A percentile compares a stretch with the other conserved stretches of the same genome.
These are phyloP conservation scores for Aplochiton taeniatus DNA, from an alignment of 2,797 vertebrate species.

Conservation along the genomic window DNA sequence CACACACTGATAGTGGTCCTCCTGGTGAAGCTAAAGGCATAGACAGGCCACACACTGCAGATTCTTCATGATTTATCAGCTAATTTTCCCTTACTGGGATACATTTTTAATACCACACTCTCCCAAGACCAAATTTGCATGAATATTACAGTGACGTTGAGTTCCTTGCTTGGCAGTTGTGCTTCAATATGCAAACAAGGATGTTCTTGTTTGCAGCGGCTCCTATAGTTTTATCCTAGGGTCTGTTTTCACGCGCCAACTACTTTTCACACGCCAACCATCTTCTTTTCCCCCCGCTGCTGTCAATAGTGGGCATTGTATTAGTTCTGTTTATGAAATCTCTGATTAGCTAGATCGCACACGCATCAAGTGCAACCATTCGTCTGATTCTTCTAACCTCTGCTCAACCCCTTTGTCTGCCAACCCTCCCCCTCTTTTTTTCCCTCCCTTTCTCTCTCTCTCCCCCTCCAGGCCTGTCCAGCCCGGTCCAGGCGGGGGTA, in stretches of 20 bases:
- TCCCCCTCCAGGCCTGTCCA: conserved; percentile 76
- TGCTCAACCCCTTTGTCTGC: too few relatives aligned
- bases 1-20: not conserved
- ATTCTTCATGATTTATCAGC: conserved; percentile 13
- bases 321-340: too few relatives aligned
- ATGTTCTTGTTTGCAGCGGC: too few relatives aligned
- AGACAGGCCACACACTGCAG: not conserved
- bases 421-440: not conserved
- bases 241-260: too few relatives aligned
- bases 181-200: too few relatives aligned
- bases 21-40: not conserved
- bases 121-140: not conserved
- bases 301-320: too few relatives aligned
- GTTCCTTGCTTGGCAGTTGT: not conserved
- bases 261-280: too few relatives aligned
- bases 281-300: too few relatives aligned
- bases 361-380: not conserved
- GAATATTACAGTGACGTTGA: conserved; percentile 2
- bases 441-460: not conserved
- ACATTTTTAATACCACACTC: conserved; percentile 4
- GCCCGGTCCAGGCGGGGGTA: conserved; percentile 78
- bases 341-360: too few relatives aligned
- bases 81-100: not conserved
- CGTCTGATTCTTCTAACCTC: not conserved
- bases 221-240: too few relatives aligned